Percentiles rank a stretch among this genome's conserved stretches.
These are phyloP conservation scores for Erethizon dorsatum DNA, from an alignment of 2,797 vertebrate species.

Conservation along the genomic window DNA sequence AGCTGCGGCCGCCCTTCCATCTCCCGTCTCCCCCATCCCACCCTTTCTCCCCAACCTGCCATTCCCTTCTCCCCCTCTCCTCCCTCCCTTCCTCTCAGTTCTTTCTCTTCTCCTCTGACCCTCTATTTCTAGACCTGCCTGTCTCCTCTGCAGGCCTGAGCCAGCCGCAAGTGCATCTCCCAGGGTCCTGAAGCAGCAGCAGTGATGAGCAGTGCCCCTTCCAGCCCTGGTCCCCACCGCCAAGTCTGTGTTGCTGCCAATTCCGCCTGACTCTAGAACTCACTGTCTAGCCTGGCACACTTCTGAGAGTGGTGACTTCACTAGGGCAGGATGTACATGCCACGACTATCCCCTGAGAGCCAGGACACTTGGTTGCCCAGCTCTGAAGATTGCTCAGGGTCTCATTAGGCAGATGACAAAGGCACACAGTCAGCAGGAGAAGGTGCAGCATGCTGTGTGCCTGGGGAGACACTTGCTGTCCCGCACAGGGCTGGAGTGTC, in stretches of 20 bases:
- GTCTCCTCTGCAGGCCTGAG: not conserved
- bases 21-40: rapidly evolving
- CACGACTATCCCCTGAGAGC: not conserved
- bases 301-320: not conserved
- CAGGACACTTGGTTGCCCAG: too few relatives aligned
- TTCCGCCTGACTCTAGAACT: not conserved
- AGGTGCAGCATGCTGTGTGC: rapidly evolving
- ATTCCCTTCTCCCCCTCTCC: not conserved
- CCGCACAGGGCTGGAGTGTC: rapidly evolving
- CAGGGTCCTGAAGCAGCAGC: not conserved
- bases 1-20: not conserved
- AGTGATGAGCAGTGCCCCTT: not conserved
- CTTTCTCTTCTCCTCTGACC: not conserved
- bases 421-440: rapidly evolving
- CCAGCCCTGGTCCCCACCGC: not conserved
- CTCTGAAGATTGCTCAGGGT: not conserved
- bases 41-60: not conserved
- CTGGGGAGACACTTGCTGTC: too few relatives aligned
- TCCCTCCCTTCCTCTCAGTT: not conserved
- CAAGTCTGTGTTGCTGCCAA: rapidly evolving
- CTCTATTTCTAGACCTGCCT: not conserved
- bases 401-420: not conserved
- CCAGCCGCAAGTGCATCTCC: not conserved
- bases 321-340: too few relatives aligned
- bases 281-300: not conserved